Percentiles rank a stretch among this genome's conserved stretches.
Conservation (phyloP, 2,113 vertebrate species). For the Alethe diademata region DNA sequence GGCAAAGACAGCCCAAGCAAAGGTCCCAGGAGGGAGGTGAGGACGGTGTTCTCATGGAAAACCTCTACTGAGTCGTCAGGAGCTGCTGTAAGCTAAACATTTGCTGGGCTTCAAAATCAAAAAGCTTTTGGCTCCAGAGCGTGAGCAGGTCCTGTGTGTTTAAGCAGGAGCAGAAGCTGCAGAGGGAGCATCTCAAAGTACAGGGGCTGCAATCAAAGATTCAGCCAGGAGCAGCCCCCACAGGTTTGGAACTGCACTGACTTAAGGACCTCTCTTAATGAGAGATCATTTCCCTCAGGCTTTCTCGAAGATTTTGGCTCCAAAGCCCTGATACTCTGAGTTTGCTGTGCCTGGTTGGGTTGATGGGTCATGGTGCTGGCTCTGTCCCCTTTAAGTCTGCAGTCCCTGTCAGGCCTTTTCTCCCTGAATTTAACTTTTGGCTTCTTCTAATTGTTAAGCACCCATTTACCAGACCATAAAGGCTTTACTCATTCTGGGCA, state of each 20-base stretch:
- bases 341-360: neutral
- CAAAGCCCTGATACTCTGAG: neutral
- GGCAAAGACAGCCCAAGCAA: neutral
- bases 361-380: accelerated
- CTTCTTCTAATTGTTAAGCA: neutral
- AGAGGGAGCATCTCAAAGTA: neutral
- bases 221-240: neutral
- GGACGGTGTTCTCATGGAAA: neutral
- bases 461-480: neutral
- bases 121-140: neutral
- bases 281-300: neutral
- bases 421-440: neutral
- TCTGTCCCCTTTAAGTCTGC: neutral
- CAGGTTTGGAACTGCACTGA: neutral
- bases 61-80: neutral
- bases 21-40: accelerated
- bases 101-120: neutral
- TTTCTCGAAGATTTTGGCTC: neutral
- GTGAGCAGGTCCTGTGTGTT: accelerated
- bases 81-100: neutral
- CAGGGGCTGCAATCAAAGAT: neutral
- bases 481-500: neutral
- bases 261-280: neutral
- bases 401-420: neutral
- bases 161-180: neutral